Evolutionary conservation across 2,888 invertebrate genomes (phyloP), one percentile per base, ranked within the genome.

Genomic region (Zygogramma bicolorata): DNA sequence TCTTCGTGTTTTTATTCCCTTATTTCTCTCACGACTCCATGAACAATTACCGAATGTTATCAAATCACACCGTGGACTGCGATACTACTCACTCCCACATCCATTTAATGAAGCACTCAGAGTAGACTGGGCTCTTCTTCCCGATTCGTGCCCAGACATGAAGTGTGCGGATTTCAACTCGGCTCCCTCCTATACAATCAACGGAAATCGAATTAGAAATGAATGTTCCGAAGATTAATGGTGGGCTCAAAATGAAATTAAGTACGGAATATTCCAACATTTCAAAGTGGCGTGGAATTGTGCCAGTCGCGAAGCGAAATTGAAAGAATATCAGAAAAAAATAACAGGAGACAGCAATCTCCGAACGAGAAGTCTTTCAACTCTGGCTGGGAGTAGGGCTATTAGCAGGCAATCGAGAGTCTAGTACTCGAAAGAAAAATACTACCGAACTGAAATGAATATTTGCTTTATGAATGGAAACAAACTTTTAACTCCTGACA

Each of bases 121-220:
- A 69, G 70, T 18, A 75, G 67, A 73, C 67, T 73, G 76, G 62
- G 38, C 69, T 63, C 72, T 76, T 76, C 83, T 83, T 83, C 82
- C 80, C 78, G 80, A 76, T 81, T 80, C 85, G 85, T 85, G 85
- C 84, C 81, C 78, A 79, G 81, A 83, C 85, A 85, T 84, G 78
- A 77, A 81, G 80, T 81, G 75, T 74, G 78, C 82, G 84, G 85
- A 85, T 85, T 85, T 83, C 76, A 74, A 78, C 70, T 59, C 65
- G 66, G 66, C 71, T 71, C 69, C 72, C 79, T 77, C 59, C 73
- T 20, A 25, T 70, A 72, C 73, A 75, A 73, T 77, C 78, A 77
- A 77, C 75, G 73, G 70, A 79, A 79, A 80, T 82, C 80, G 79
- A 83, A 82, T 82, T 81, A 81, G 79, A 81, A 83, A 81, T 78